These are phyloP conservation scores for Stratiomys singularior DNA, from an alignment of 2,888 invertebrate species.

Conservation along the genomic window DNA sequence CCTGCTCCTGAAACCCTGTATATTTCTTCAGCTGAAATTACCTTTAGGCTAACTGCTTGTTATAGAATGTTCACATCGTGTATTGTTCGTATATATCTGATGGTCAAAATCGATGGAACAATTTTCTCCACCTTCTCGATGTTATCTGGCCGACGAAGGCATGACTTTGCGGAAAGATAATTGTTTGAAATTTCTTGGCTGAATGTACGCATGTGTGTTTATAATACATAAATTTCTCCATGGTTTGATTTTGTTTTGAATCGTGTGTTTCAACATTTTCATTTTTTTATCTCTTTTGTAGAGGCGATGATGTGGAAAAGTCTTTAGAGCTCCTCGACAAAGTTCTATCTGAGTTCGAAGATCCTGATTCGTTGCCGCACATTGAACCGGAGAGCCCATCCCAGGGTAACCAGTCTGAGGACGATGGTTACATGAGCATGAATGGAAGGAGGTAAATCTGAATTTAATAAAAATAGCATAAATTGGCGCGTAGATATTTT, in stretches of 20 bases:
- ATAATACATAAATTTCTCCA: background rate
- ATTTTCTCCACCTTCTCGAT: too few species aligned
- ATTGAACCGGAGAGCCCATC: constrained; percentile 76
- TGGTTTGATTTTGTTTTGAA: background rate
- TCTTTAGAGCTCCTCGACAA: constrained; percentile 89
- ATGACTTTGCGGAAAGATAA: too few species aligned
- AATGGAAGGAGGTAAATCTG: constrained; percentile 79
- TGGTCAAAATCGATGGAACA: too few species aligned
- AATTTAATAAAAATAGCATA: too few species aligned
- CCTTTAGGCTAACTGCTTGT: too few species aligned
- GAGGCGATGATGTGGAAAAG: constrained; percentile 88
- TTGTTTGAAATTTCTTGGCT: background rate
- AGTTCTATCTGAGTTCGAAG: constrained; percentile 91
- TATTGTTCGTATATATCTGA: too few species aligned
- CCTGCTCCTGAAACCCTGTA: too few species aligned
- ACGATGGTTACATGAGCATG: constrained; percentile 94
- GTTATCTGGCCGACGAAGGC: too few species aligned
- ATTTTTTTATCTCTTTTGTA: constrained; percentile 57
- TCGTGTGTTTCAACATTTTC: background rate
- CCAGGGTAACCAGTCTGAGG: constrained; percentile 86
- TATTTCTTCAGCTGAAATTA: too few species aligned
- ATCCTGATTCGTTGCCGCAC: constrained; percentile 66
- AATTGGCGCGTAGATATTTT: too few species aligned
- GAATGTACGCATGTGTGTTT: background rate
- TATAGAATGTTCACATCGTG: too few species aligned